A percentile compares a stretch with the other conserved stretches of the same genome.
These are phyloP conservation scores for Campopleginae sp. DNA, from an alignment of 2,888 invertebrate genomes.

Conservation along the genomic window DNA sequence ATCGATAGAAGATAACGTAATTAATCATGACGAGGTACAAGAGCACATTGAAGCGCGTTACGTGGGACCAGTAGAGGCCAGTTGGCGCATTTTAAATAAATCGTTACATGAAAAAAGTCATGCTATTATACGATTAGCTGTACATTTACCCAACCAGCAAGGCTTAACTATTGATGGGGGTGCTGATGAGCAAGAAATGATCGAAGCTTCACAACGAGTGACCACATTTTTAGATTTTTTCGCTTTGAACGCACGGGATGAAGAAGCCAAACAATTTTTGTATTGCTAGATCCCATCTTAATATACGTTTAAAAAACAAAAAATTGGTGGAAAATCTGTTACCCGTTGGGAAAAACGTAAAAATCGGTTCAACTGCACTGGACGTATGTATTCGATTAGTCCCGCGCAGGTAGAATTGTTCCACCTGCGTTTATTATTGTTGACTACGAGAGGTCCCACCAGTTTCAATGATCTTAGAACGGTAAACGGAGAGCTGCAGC, in stretches of 20 bases:
- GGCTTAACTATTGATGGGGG: conserved; percentile 26
- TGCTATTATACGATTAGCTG: conserved; percentile 37
- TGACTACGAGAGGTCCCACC: conserved; percentile 73
- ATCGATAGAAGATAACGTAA: conserved; percentile 9
- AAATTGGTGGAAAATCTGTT: conserved; percentile 13
- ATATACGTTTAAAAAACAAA: conserved; percentile 49
- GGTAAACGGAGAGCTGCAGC: conserved; percentile 71
- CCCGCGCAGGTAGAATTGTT: conserved; percentile 74
- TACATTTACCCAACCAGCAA: conserved; percentile 26
- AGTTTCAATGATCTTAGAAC: conserved; percentile 74
- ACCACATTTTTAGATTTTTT: conserved; percentile 48
- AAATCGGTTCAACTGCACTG: conserved; percentile 59
- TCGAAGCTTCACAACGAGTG: conserved; percentile 26
- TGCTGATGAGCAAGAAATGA: conserved; percentile 33
- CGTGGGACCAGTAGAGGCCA: conserved; percentile 49
- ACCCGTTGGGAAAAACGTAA: too few relatives aligned
- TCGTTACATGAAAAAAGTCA: conserved; percentile 20
- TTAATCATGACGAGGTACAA: conserved; percentile 45
- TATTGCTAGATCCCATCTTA: conserved; percentile 55
- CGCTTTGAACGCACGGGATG: conserved; percentile 41
- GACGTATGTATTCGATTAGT: conserved; percentile 74
- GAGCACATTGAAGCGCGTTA: conserved; percentile 64
- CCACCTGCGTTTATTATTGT: conserved; percentile 74
- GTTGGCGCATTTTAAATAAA: conserved; percentile 31
- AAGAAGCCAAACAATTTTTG: conserved; percentile 27